phyloP scores from a whole-genome alignment of 2,797 vertebrate species.

The Macropus fuliginosus region DNA sequence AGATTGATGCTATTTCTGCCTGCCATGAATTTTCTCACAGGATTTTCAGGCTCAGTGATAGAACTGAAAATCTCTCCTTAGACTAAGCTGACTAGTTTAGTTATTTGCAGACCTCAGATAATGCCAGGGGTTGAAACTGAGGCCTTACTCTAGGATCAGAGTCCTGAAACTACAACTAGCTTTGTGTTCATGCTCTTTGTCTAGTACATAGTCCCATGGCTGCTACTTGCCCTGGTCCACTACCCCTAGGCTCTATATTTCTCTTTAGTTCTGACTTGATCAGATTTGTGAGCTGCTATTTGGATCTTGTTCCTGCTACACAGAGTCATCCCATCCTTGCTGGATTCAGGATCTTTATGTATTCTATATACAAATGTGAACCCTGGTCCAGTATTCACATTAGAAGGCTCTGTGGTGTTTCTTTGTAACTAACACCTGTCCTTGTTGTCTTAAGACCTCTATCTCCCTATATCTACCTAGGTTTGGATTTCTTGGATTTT shows the following conservation, averaged over 20 bases:
- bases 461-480: not conserved
- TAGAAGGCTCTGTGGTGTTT: not conserved
- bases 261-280: not conserved
- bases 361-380: not conserved
- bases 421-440: not conserved
- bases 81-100: not conserved
- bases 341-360: not conserved
- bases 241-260: not conserved
- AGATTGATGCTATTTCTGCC: not conserved
- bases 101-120: not conserved
- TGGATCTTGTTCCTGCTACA: not conserved
- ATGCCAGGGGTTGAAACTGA: not conserved
- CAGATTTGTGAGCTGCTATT: not conserved
- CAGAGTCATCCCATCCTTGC: not conserved
- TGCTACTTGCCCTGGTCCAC: not conserved
- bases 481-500: not conserved
- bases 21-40: not conserved
- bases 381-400: not conserved
- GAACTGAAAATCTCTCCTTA: not conserved
- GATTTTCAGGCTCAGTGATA: not conserved
- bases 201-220: not conserved
- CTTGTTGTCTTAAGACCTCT: not conserved
- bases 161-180: not conserved
- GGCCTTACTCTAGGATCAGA: not conserved
- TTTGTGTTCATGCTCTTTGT: not conserved